A percentile compares a stretch with the other conserved stretches of the same genome.
Evolutionary conservation across 2,888 invertebrate species (phyloP).

Genomic region (Piscicola geometra): DNA sequence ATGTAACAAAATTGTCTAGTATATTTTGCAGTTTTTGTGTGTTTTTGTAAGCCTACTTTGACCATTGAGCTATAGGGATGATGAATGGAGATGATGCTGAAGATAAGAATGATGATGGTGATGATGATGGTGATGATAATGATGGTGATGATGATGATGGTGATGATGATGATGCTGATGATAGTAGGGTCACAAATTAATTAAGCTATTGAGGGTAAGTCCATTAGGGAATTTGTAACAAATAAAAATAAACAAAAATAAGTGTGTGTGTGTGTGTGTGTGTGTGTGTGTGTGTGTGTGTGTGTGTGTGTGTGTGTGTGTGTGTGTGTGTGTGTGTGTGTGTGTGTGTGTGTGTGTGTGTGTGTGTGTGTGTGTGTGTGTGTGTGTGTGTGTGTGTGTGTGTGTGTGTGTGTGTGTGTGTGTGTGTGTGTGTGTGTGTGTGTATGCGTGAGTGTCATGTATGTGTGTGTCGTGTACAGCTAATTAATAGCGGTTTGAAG

Average conservation of each 20-base stretch:
- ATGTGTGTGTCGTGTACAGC: too few relatives aligned
- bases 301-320: constrained; percentile 12
- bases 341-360: constrained; percentile 22
- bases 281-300: constrained; percentile 13
- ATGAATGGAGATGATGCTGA: too few relatives aligned
- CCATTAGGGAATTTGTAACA: too few relatives aligned
- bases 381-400: constrained; percentile 21
- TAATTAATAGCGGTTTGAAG: too few relatives aligned
- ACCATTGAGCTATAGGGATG: too few relatives aligned
- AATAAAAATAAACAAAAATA: too few relatives aligned
- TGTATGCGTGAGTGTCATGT: not conserved
- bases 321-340: constrained; percentile 17
- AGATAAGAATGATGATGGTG: constrained; percentile 28
- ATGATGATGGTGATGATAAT: constrained; percentile 31
- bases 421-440: constrained; percentile 15
- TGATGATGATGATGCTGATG: constrained; percentile 32
- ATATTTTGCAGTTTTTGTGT: too few relatives aligned
- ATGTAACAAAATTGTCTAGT: too few relatives aligned
- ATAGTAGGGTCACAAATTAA: too few relatives aligned
- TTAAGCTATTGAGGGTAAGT: too few relatives aligned
- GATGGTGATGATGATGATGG: constrained; percentile 29
- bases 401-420: constrained; percentile 15
- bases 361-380: constrained; percentile 21
- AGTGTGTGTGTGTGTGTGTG: not conserved
- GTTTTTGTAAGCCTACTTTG: too few relatives aligned